Evolutionary conservation across 2,113 vertebrate species (phyloP).

Genomic region (Rhizomys pruinosus): DNA sequence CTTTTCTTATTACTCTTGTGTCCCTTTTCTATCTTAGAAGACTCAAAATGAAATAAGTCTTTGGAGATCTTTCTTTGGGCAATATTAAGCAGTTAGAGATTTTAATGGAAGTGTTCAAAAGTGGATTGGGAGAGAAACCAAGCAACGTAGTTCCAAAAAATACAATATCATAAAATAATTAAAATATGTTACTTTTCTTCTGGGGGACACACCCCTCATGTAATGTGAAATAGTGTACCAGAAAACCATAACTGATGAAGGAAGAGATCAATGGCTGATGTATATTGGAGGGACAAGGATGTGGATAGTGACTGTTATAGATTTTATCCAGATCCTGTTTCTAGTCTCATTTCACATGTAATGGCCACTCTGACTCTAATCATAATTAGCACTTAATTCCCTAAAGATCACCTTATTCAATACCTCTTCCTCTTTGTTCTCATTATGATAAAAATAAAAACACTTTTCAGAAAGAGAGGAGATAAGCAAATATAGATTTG

Average conservation of each 20-base stretch:
- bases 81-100: neutral
- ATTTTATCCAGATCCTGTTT: neutral
- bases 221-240: neutral
- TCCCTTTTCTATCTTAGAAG: constrained; percentile 7
- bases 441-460: neutral
- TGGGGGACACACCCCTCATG: neutral
- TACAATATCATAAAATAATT: neutral
- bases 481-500: neutral
- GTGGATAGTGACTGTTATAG: neutral
- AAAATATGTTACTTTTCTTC: neutral
- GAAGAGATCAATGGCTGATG: neutral
- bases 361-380: neutral
- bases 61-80: constrained; percentile 18
- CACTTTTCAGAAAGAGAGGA: neutral
- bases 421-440: neutral
- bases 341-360: constrained; percentile 10
- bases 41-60: constrained; percentile 34
- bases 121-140: neutral
- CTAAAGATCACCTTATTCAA: neutral
- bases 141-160: constrained; percentile 31
- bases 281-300: accelerated
- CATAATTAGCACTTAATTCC: constrained; percentile 23
- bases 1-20: constrained; percentile 19
- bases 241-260: neutral
- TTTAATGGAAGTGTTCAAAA: constrained; percentile 32